phyloP scores from a whole-genome alignment of 2,888 invertebrate species.

The Atethmia centrago region DNA sequence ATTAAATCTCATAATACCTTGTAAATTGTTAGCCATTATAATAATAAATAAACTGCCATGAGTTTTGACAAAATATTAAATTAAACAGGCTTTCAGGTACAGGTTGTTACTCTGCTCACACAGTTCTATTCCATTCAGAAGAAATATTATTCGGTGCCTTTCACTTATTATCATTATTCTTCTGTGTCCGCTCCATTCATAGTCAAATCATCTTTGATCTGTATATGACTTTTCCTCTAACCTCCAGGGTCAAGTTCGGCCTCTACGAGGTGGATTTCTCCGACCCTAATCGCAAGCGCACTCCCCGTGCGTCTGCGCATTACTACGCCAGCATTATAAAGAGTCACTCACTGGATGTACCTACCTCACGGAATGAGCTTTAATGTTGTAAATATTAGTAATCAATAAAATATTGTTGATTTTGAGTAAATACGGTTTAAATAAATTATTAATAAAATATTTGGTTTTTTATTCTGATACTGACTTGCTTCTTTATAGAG shows the following conservation, averaged over 20 bases:
- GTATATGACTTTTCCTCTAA: too few species aligned
- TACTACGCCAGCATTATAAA: slow-evolving; percentile 70
- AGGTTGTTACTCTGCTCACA: not conserved
- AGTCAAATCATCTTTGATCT: not conserved
- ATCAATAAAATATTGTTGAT: not conserved
- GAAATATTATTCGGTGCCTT: not conserved
- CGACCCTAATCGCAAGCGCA: slow-evolving; percentile 66
- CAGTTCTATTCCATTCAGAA: not conserved
- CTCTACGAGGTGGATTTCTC: slow-evolving; percentile 70
- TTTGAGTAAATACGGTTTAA: too few species aligned
- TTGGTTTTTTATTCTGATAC: too few species aligned
- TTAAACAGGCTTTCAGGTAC: not conserved
- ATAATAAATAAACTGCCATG: not conserved
- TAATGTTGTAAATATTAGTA: not conserved
- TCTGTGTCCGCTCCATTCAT: not conserved
- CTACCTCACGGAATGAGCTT: slow-evolving; percentile 16
- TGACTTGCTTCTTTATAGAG: too few species aligned
- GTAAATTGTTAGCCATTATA: not conserved
- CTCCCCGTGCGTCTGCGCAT: slow-evolving; percentile 66
- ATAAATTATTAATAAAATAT: too few species aligned
- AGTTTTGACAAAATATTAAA: not conserved
- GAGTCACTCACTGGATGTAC: slow-evolving; percentile 57
- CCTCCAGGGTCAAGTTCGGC: slow-evolving; percentile 59
- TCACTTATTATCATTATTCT: not conserved
- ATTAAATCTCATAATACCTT: not conserved